Evolutionary conservation across 2,797 vertebrate genomes (phyloP), one percentile per base, ranked within the genome.

Genomic region (Anniella stebbinsi): DNA sequence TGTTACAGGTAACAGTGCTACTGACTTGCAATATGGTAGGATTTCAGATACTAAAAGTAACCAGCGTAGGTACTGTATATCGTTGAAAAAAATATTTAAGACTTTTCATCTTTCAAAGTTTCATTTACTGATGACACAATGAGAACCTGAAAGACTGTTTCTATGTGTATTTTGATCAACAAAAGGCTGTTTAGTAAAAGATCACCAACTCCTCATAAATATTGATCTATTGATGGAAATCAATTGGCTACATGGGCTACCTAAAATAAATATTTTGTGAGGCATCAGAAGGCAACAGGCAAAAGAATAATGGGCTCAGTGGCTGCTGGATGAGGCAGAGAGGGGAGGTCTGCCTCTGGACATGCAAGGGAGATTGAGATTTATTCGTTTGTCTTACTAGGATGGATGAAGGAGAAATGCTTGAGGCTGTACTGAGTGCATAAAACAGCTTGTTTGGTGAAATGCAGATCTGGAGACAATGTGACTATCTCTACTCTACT

Each of bases 211-310:
- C 88, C 93, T 85, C 82, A 60, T 88, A 92, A 93, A 93, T 95
- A 88, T 94, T 95, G 36, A 92, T 95, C 93, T 95, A 88, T 90
- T 93, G 90, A 94, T 92, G 95, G 93, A 90, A 83, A 93, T 76
- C 88, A 95, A 94, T 67, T 95, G 70, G 80, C 92, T 93, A 92
- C 33, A 90, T 1, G n/a, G 12, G 76, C 90, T 90, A 84, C 93
- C 92, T 90, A 95, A 94, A 93, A 93, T 85, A 96, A 93, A 89
- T 92, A 94, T 95, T 95, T 95, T 95, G 60, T 92, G 91, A 80
- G 78, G 87, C 91, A 94, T 91, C 89, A 94, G 90, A 94, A 77
- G 94, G 95, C 92, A 94, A 93, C 93, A 88, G 77, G 93, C 82
- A 48, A 87, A 92, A 91, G 15, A 38, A 57, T 57, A 57, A 57